phyloP scores from a whole-genome alignment of 2,888 invertebrate species.

The Troides oblongomaculatus region DNA sequence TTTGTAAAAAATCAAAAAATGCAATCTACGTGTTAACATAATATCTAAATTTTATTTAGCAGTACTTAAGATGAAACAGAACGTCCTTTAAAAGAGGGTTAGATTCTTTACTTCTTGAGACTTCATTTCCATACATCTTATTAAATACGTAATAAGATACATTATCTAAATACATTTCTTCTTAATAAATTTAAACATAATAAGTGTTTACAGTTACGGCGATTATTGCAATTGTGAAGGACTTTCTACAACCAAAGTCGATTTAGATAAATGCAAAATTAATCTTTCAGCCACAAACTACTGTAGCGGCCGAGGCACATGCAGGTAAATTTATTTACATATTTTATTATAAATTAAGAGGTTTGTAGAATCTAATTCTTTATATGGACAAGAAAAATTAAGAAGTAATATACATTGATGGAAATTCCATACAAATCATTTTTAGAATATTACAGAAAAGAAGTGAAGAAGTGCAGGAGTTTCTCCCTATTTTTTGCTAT shows the following conservation, averaged over 20 bases:
- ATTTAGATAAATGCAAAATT: constrained; percentile 48
- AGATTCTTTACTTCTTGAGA: no score
- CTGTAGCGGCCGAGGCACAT: constrained; percentile 55
- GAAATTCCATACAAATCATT: no score
- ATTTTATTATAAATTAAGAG: not conserved
- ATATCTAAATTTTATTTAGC: no score
- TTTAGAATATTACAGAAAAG: no score
- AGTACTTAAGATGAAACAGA: no score
- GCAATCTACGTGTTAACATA: no score
- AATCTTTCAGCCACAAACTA: constrained; percentile 35
- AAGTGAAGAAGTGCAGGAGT: no score
- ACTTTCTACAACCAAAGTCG: constrained; percentile 34
- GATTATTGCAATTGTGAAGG: constrained; percentile 50
- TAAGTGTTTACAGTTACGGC: constrained; percentile 51
- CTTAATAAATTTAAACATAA: not conserved
- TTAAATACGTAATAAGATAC: no score
- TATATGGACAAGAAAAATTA: not conserved
- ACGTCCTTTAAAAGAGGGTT: no score
- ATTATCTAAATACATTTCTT: not conserved
- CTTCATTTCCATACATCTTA: no score
- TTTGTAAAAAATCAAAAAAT: no score
- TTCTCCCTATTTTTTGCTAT: no score
- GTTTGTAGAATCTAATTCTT: not conserved
- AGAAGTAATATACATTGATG: not conserved
- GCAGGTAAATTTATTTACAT: constrained; percentile 43